These are phyloP conservation scores for Drosophila eugracilis DNA, from an alignment of 1,140 invertebrate species.

Conservation along the genomic window DNA sequence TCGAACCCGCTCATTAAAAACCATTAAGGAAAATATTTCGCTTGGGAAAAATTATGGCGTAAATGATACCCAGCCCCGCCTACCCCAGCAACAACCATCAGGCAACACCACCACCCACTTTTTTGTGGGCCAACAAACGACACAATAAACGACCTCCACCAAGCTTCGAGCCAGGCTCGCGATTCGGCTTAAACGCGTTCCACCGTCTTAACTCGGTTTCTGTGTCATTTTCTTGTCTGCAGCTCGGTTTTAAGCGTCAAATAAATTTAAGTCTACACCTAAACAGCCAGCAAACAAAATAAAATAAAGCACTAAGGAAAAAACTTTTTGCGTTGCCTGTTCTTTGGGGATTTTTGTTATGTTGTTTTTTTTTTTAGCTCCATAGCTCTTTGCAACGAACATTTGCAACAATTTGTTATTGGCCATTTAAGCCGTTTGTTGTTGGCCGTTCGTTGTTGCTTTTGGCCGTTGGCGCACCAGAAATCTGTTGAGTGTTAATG, in stretches of 20 bases:
- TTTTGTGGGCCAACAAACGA: constrained; percentile 14
- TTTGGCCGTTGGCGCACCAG: constrained; percentile 62
- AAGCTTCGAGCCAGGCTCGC: constrained; percentile 42
- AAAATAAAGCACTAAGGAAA: constrained; percentile 39
- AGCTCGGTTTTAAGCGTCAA: constrained; percentile 72
- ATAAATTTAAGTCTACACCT: constrained; percentile 75
- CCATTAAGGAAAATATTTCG: constrained; percentile 79
- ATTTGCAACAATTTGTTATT: constrained; percentile 82
- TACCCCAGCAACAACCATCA: constrained; percentile 13
- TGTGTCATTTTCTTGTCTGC: constrained; percentile 81
- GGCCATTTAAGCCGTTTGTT: constrained; percentile 79
- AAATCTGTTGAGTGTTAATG: constrained; percentile 82
- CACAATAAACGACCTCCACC: constrained; percentile 57
- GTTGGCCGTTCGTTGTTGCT: constrained; percentile 39
- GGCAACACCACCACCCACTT: neutral
- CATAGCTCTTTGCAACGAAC: constrained; percentile 38
- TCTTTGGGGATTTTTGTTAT: constrained; percentile 34
- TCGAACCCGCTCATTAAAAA: constrained; percentile 78
- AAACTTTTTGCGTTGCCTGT: constrained; percentile 47
- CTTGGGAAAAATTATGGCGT: constrained; percentile 78
- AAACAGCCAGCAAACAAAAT: constrained; percentile 57
- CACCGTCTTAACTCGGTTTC: constrained; percentile 71
- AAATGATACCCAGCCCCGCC: constrained; percentile 68
- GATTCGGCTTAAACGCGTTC: constrained; percentile 52
- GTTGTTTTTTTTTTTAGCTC: constrained; percentile 10